These are phyloP conservation scores for Eupithecia exiguata DNA, from an alignment of 2,888 invertebrate genomes.

Conservation along the genomic window DNA sequence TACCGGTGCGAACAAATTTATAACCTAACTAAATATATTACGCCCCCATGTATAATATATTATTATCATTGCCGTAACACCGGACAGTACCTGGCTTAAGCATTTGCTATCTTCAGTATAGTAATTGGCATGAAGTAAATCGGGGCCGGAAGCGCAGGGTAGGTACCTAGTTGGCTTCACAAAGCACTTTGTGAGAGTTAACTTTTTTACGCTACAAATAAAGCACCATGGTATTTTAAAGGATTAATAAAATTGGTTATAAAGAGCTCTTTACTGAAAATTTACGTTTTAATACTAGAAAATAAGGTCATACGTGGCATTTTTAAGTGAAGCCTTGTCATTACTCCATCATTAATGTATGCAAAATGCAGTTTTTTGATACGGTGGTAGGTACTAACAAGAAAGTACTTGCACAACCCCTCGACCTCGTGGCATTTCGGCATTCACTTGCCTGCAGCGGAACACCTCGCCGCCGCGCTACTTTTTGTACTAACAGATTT, in stretches of 20 bases:
- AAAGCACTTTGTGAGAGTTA: neutral
- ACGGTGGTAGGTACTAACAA: constrained; percentile 43
- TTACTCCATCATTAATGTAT: constrained; percentile 51
- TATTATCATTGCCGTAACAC: too few species aligned
- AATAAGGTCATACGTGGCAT: neutral
- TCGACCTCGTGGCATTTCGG: constrained; percentile 55
- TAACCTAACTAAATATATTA: too few species aligned
- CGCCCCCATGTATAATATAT: too few species aligned
- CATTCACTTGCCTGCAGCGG: constrained; percentile 45
- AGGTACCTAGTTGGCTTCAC: neutral
- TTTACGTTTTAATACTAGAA: neutral
- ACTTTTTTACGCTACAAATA: neutral
- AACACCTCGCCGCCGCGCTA: constrained; percentile 48
- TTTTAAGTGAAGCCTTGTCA: constrained; percentile 14
- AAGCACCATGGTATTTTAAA: neutral
- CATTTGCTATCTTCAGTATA: neutral
- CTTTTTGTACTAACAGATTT: constrained; percentile 62
- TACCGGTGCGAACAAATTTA: too few species aligned
- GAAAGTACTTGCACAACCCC: constrained; percentile 21
- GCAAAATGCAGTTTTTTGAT: constrained; percentile 51
- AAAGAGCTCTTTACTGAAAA: neutral
- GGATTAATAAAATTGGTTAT: neutral
- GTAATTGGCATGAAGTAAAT: neutral
- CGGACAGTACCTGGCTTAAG: too few species aligned
- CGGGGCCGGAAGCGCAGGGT: neutral